Conservation (phyloP, 2,113 vertebrate species). For the Seriola rivoliana region DNA sequence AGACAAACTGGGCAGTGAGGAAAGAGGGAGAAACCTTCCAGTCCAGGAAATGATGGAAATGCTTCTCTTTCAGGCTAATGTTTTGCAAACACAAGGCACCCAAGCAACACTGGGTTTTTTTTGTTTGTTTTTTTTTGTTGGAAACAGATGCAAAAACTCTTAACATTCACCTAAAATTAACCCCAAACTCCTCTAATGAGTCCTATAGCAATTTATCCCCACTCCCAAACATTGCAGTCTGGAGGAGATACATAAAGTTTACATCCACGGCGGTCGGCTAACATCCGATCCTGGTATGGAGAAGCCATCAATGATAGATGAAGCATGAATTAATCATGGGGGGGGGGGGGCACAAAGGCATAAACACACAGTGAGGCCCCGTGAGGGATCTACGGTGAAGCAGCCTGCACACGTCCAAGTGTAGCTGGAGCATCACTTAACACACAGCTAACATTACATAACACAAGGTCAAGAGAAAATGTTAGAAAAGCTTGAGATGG, state of each 20-base stretch:
- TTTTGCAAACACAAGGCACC: background rate
- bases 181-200: background rate
- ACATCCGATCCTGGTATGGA: constrained; percentile 63
- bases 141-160: background rate
- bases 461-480: constrained; percentile 28
- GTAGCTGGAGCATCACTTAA: constrained; percentile 24
- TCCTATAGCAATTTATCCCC: background rate
- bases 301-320: constrained; percentile 80
- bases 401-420: constrained; percentile 25
- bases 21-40: background rate
- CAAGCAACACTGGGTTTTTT: background rate
- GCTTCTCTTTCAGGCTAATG: constrained; percentile 2
- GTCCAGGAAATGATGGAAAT: background rate
- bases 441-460: constrained; percentile 23
- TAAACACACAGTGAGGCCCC: constrained; percentile 55
- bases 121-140: background rate
- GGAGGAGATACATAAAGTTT: constrained; percentile 33
- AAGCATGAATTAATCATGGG: constrained; percentile 80
- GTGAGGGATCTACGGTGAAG: constrained; percentile 17
- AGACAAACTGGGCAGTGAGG: constrained; percentile 29
- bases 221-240: background rate
- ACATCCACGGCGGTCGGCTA: constrained; percentile 38
- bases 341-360: constrained; percentile 55
- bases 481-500: background rate
- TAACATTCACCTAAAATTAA: background rate